Base-by-base conservation (phyloP, 2,113 vertebrate species). In the Sebastes schlegelii region DNA sequence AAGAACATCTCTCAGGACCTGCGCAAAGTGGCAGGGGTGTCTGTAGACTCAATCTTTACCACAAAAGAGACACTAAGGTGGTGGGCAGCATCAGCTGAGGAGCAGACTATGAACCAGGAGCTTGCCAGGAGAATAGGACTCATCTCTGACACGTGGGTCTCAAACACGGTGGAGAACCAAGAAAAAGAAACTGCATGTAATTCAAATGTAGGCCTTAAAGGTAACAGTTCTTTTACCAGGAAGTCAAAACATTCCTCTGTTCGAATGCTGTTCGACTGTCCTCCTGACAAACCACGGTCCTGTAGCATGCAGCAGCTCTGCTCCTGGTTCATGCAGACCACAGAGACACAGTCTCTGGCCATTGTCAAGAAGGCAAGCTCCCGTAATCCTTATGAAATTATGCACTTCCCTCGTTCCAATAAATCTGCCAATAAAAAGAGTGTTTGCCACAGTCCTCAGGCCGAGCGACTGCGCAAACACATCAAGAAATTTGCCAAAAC, bases 241-340 rank as follows among this genome's bases (percentile, higher is more conserved):
- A 95, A 85, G 84, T 81, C 83, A 61, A 89, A 91, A 93, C 86
- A 79, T 84, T 94, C 94, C 11, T 99, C 98, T 66, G 95, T 99
- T 79, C 96, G 96, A 95, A 96, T 96, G 90, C 95, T 99, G 91
- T 99, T 99, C 93, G 97, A 96, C 92, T 94, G 93, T 73, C 70
- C 89, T 8, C 85, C 91, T 2, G 84, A 90, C 77, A 82, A 82
- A 70, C 91, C 94, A 9, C 96, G 96, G 90, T 97, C 97, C 77
- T 99, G 95, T 93, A 94, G 94, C 82, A 96, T 96, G 94, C 96
- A 96, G 78, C 97, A 98, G 71, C 95, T 99, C 75, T 94, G 96
- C 92, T 95, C 96, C 61, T 99, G 98, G 98, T 99, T 99, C 91
- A 99, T 99, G 98, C 96, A 99, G 94, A 99, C 97, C 82, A 99